Base-by-base conservation (phyloP, 2,888 invertebrate genomes). In the Galeruca laticollis region DNA sequence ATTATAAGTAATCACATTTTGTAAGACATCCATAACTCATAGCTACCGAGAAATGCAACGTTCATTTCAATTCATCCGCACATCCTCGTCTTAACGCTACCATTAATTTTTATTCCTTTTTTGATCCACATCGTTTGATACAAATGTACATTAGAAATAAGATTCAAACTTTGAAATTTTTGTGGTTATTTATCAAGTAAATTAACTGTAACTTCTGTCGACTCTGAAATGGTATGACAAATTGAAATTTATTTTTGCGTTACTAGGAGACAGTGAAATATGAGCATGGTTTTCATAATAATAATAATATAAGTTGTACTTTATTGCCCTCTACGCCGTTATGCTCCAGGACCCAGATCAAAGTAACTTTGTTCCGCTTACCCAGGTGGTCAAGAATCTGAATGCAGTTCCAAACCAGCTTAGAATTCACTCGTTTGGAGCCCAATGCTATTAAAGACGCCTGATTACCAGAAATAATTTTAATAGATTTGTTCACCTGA, bases 1-100 rank as follows among this genome's bases (percentile, higher is more conserved):
- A 73, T 68, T 70, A 73, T 68, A 62, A 70, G 68, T 73, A 70
- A 73, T 73, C 63, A 60, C 68, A 57, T 59, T 73, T 70, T 68
- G 59, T 68, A 68, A 43, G 70, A 33, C 18, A 66, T 68, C 61
- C 68, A 65, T 73, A 65, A 66, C 62, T 70, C 66, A 68, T 62
- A 66, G 59, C 57, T 62, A 66, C 35, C 33, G 52, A 68, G 70
- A 57, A 52, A 56, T 61, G 57, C 68, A 61, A 68, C 56, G 66
- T 68, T 70, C 61, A 60, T 66, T 70, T 57, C 54, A 68, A 66
- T 63, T 61, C 68, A 64, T 49, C 64, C 57, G 66, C 56, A 60
- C 47, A 67, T 70, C 69, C 57, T 67, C 57, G 51, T 37, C 64
- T 64, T 60, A 64, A 68, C 56, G 67, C 61, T 61, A 43, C 40